These are phyloP conservation scores for Euwallacea fornicatus DNA, from an alignment of 1,140 invertebrate species.

Conservation along the genomic window DNA sequence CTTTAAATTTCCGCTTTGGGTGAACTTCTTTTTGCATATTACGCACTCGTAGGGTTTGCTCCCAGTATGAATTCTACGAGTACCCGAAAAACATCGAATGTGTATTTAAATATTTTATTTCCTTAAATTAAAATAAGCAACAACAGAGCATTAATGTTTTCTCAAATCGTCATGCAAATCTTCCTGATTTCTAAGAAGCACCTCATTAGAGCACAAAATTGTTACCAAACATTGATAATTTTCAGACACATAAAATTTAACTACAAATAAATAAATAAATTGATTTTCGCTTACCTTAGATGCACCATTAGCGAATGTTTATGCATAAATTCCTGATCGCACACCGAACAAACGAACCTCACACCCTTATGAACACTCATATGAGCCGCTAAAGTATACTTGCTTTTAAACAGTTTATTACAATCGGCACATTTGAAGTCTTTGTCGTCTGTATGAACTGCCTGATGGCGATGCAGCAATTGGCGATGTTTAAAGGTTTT, in stretches of 20 bases:
- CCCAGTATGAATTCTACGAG: constrained; percentile 55
- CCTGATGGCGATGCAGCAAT: constrained; percentile 67
- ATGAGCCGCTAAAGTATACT: constrained; percentile 71
- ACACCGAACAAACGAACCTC: constrained; percentile 73
- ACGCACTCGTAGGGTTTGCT: constrained; percentile 65
- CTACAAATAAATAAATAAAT: too few species aligned
- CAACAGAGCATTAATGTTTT: too few species aligned
- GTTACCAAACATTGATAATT: too few species aligned
- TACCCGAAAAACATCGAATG: neutral
- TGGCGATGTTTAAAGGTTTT: constrained; percentile 73
- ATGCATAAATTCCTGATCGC: constrained; percentile 73
- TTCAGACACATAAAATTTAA: too few species aligned
- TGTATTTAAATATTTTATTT: neutral
- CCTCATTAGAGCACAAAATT: too few species aligned
- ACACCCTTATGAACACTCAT: constrained; percentile 68
- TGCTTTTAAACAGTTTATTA: constrained; percentile 68
- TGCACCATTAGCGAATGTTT: constrained; percentile 73
- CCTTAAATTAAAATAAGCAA: neutral
- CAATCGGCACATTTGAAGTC: constrained; percentile 66
- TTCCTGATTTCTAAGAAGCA: too few species aligned
- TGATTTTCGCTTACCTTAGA: constrained; percentile 50
- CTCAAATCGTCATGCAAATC: too few species aligned
- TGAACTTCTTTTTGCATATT: constrained; percentile 63
- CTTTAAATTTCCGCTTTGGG: constrained; percentile 64
- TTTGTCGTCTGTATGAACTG: constrained; percentile 68